Percentiles rank a stretch among this genome's conserved stretches.
Evolutionary conservation across 1,140 invertebrate species (phyloP).

Genomic region (Drosophila tropicalis): DNA sequence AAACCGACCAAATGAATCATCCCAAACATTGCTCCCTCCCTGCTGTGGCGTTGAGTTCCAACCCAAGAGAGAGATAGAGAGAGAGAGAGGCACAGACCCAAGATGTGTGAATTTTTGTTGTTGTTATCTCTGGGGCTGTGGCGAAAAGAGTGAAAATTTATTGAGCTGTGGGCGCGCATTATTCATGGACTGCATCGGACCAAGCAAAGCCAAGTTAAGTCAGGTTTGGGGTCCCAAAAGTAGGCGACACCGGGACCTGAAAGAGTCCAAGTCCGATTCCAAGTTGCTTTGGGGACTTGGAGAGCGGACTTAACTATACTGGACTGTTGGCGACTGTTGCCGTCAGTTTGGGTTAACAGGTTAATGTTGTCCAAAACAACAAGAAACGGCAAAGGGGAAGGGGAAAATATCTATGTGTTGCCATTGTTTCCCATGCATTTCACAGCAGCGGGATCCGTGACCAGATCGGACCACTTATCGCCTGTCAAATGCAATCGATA

Average conservation of each 20-base stretch:
- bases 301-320: not conserved
- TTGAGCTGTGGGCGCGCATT: slow-evolving; percentile 82
- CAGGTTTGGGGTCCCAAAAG: slow-evolving; percentile 52
- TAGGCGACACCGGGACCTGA: slow-evolving; percentile 63
- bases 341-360: slow-evolving; percentile 81
- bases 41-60: slow-evolving; percentile 73
- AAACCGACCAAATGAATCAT: slow-evolving; percentile 74
- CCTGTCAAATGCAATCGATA: slow-evolving; percentile 70
- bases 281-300: slow-evolving; percentile 57
- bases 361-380: slow-evolving; percentile 68
- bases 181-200: slow-evolving; percentile 73
- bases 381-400: not conserved
- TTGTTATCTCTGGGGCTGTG: slow-evolving; percentile 55
- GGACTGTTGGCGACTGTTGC: slow-evolving; percentile 32
- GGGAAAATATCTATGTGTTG: slow-evolving; percentile 53
- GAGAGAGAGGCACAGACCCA: slow-evolving; percentile 25
- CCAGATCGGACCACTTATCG: slow-evolving; percentile 70
- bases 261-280: slow-evolving; percentile 26
- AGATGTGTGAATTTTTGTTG: slow-evolving; percentile 77
- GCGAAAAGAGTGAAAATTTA: slow-evolving; percentile 82
- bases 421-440: slow-evolving; percentile 65
- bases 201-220: not conserved
- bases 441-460: slow-evolving; percentile 32
- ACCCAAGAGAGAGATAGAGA: slow-evolving; percentile 18
- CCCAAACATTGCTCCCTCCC: slow-evolving; percentile 56